A percentile compares a stretch with the other conserved stretches of the same genome.
Conservation (phyloP, 2,797 vertebrate species). For the Spinibarbus caldwelli region DNA sequence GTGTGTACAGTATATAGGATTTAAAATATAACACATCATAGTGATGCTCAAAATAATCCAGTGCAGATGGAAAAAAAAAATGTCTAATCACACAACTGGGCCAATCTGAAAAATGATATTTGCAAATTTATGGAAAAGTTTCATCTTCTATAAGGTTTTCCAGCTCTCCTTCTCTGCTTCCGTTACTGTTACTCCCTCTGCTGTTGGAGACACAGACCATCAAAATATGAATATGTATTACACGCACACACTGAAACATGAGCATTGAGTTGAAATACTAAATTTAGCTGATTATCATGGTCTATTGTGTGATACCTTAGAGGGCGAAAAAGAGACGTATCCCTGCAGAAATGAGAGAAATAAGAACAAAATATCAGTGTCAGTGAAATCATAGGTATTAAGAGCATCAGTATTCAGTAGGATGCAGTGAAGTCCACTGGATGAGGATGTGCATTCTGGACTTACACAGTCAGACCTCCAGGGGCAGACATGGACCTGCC, state of each 20-base stretch:
- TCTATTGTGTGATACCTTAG: constrained; percentile 79
- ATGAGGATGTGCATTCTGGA: constrained; percentile 64
- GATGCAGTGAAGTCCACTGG: no score
- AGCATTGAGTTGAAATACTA: neutral
- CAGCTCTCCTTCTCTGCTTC: constrained; percentile 79
- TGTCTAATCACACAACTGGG: neutral
- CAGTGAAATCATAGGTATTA: constrained; percentile 56
- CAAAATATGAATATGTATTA: constrained; percentile 24
- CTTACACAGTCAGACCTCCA: constrained; percentile 90
- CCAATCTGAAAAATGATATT: constrained; percentile 14
- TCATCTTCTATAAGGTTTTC: constrained; percentile 81
- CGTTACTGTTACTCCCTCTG: constrained; percentile 73
- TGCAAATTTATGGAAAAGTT: constrained; percentile 60
- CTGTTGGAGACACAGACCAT: constrained; percentile 51
- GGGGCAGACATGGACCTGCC: constrained; percentile 94
- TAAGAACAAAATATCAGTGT: neutral
- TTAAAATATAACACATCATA: neutral
- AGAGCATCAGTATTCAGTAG: neutral
- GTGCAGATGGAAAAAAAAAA: neutral
- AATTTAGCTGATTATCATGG: neutral
- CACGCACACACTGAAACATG: neutral
- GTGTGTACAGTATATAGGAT: neutral
- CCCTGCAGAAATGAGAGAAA: constrained; percentile 74
- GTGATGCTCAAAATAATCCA: neutral
- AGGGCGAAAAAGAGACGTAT: constrained; percentile 77